Evolutionary conservation across 2,113 vertebrate species (phyloP).

Genomic region (Callocephalon fimbriatum): DNA sequence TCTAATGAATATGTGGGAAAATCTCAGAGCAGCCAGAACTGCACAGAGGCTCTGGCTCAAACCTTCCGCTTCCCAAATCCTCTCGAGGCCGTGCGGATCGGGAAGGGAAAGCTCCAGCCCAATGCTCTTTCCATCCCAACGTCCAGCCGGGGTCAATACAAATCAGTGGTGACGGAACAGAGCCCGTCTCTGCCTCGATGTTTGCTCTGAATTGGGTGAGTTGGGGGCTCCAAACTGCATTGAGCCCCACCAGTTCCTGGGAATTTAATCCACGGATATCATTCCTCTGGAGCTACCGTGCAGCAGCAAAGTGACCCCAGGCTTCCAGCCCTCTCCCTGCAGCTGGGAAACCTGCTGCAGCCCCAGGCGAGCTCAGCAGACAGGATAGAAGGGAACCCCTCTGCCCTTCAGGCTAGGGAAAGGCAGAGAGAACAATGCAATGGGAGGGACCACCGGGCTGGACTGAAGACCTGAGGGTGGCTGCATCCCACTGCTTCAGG

Average conservation of each 20-base stretch:
- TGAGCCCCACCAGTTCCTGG: neutral
- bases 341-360: neutral
- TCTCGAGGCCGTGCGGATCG: neutral
- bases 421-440: neutral
- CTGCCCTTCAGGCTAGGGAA: no score
- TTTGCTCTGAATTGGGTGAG: slow-evolving; percentile 13
- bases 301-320: neutral
- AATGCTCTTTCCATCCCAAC: neutral
- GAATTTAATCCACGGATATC: neutral
- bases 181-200: neutral
- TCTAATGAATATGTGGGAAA: slow-evolving; percentile 19
- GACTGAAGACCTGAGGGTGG: accelerated
- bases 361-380: neutral
- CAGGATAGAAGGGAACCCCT: accelerated
- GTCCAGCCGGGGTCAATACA: neutral
- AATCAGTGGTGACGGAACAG: neutral
- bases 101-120: neutral
- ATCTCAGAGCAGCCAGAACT: neutral
- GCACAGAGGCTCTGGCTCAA: neutral
- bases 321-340: accelerated
- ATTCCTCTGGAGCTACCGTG: neutral
- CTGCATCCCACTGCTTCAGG: neutral
- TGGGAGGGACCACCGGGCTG: neutral
- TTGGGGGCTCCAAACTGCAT: neutral
- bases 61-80: slow-evolving; percentile 43